Evolutionary conservation across 2,113 vertebrate genomes (phyloP).

Genomic region (Callithrix jacchus): DNA sequence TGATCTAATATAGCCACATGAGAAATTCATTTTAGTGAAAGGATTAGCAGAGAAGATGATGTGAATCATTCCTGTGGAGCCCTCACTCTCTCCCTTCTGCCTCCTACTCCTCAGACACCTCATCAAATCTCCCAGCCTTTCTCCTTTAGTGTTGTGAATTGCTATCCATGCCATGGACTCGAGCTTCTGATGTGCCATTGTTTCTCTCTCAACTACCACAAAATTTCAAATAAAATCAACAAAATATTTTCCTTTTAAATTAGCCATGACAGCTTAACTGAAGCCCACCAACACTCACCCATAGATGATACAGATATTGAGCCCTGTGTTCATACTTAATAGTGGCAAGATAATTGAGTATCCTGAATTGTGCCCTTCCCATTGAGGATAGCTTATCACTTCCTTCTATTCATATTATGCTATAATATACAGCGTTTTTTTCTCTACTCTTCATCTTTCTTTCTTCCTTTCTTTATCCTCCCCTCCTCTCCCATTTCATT

Average conservation of each 20-base stretch:
- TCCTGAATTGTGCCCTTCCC: neutral
- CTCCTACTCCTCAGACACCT: neutral
- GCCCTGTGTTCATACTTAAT: neutral
- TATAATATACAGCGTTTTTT: neutral
- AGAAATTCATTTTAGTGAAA: neutral
- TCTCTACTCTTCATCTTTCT: neutral
- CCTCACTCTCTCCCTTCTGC: fast-evolving
- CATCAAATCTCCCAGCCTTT: neutral
- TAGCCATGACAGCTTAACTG: neutral
- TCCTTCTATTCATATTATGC: neutral
- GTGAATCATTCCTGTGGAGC: neutral
- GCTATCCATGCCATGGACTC: neutral
- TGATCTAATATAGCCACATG: neutral
- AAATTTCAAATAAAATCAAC: neutral
- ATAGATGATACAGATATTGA: neutral
- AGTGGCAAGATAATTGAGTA: neutral
- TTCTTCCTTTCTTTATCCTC: fast-evolving
- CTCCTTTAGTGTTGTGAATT: neutral
- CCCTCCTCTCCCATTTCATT: fast-evolving
- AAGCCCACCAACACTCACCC: neutral
- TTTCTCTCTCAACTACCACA: neutral
- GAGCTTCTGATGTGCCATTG: neutral
- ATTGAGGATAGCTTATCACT: neutral
- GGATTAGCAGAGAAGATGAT: neutral
- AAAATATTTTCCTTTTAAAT: neutral